Evolutionary conservation across 2,888 invertebrate genomes (phyloP).

Genomic region (Pyrgus malvae): DNA sequence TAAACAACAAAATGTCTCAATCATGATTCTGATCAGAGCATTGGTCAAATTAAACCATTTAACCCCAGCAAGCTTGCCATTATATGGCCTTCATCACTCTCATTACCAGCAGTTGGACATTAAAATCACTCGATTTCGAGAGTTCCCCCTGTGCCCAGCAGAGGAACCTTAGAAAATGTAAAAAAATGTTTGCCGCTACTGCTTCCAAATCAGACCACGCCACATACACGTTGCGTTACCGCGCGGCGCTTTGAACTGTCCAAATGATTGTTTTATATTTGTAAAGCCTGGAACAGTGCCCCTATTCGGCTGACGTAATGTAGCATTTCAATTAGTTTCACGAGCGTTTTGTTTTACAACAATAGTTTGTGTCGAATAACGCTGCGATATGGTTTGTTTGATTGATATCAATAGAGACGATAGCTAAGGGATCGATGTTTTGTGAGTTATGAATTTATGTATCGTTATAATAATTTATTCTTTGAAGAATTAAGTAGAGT

Average conservation of each 20-base stretch:
- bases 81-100: too few relatives aligned
- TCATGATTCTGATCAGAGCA: too few relatives aligned
- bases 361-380: constrained; percentile 53
- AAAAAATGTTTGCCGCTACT: not conserved
- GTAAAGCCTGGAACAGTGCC: constrained; percentile 70
- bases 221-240: constrained; percentile 56
- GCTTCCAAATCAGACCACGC: constrained; percentile 36
- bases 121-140: too few relatives aligned
- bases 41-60: too few relatives aligned
- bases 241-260: constrained; percentile 74
- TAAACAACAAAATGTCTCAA: too few relatives aligned
- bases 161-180: too few relatives aligned
- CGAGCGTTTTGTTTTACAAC: constrained; percentile 64
- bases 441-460: too few relatives aligned
- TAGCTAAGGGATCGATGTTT: constrained; percentile 28
- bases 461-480: too few relatives aligned
- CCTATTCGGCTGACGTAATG: constrained; percentile 71
- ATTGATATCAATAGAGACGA: constrained; percentile 40
- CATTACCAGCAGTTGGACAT: too few relatives aligned
- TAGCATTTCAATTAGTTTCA: constrained; percentile 74
- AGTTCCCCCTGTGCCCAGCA: too few relatives aligned
- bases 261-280: constrained; percentile 81
- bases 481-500: too few relatives aligned
- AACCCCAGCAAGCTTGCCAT: too few relatives aligned
- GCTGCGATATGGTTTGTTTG: constrained; percentile 48